Conservation (phyloP, 2,113 vertebrate species). For the Microcebus murinus region DNA sequence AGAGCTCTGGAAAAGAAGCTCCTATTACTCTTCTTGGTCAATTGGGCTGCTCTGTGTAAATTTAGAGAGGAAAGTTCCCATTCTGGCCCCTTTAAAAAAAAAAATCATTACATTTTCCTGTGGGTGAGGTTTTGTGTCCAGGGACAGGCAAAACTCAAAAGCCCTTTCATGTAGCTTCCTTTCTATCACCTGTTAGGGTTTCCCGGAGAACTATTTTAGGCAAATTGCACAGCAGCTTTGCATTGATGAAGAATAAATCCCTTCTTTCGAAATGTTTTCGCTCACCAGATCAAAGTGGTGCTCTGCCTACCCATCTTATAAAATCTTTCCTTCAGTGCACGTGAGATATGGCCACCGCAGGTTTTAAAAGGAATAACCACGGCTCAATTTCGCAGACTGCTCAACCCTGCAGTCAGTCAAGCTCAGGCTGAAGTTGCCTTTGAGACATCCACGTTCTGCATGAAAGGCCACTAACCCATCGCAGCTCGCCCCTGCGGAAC, state of each 20-base stretch:
- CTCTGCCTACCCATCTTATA: slow-evolving; percentile 13
- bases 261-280: slow-evolving; percentile 55
- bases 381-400: neutral
- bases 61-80: no score
- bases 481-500: neutral
- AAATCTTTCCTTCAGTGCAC: slow-evolving; percentile 9
- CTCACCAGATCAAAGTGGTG: neutral
- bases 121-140: neutral
- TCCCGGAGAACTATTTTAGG: slow-evolving; percentile 31
- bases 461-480: neutral
- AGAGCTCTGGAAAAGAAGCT: neutral
- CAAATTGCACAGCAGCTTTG: neutral
- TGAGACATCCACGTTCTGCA: neutral
- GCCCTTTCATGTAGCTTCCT: neutral
- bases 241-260: neutral
- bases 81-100: fast-evolving
- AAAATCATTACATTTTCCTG: neutral
- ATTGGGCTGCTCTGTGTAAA: neutral
- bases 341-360: slow-evolving; percentile 38
- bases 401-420: neutral
- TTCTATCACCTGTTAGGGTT: neutral
- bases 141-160: neutral
- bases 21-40: neutral
- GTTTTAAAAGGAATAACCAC: slow-evolving; percentile 34
- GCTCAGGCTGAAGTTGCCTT: neutral